Conservation (phyloP, 2,113 vertebrate genomes). For the Cheilinus undulatus region DNA sequence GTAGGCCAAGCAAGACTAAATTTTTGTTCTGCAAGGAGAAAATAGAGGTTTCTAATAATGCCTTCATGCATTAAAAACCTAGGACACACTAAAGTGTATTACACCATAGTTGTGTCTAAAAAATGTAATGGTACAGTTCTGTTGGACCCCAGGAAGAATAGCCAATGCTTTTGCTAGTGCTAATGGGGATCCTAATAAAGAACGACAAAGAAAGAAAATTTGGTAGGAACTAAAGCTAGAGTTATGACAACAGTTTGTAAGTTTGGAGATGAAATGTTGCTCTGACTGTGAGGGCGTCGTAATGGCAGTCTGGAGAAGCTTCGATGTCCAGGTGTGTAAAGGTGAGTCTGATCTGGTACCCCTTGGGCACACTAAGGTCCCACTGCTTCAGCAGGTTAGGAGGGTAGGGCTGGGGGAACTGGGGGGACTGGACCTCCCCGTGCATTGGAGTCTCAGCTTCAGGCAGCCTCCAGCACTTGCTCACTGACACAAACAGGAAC, state of each 20-base stretch:
- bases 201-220: no score
- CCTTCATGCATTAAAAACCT: no score
- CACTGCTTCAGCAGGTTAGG: conserved; percentile 82
- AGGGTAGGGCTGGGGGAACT: conserved; percentile 89
- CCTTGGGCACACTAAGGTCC: conserved; percentile 85
- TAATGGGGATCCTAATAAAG: no score
- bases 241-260: not conserved
- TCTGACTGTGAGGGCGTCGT: conserved; percentile 91
- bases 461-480: conserved; percentile 33
- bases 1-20: no score
- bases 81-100: no score
- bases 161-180: no score
- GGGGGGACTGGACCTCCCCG: conserved; percentile 88
- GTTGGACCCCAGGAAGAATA: no score
- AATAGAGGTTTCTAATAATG: no score
- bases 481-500: conserved; percentile 68
- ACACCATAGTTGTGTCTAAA: no score
- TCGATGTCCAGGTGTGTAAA: conserved; percentile 92
- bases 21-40: no score
- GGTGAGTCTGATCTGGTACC: conserved; percentile 88
- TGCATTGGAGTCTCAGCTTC: conserved; percentile 51
- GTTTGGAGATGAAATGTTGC: conserved; percentile 19
- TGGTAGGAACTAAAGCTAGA: no score
- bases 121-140: no score
- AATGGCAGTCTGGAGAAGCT: conserved; percentile 87